These are phyloP conservation scores for Mercenaria mercenaria DNA, from an alignment of 1,140 invertebrate species.

Conservation along the genomic window DNA sequence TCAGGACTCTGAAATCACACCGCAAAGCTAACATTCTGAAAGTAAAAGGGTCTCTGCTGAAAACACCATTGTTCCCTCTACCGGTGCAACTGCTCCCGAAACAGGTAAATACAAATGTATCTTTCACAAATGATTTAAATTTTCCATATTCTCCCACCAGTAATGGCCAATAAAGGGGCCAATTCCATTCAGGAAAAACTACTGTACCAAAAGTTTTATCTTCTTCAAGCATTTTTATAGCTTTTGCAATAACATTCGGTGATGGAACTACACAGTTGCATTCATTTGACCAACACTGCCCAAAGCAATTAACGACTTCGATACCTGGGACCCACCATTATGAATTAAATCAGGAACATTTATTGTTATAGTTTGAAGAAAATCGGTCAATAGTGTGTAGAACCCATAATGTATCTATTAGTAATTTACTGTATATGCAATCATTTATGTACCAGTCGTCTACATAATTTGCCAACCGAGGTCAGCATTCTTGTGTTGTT, in stretches of 20 bases:
- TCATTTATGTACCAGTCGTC: conserved; percentile 41
- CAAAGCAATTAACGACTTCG: neutral
- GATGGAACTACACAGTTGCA: no score
- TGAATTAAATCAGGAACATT: no score
- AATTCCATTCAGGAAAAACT: neutral
- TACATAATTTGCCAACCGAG: neutral
- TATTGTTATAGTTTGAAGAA: no score
- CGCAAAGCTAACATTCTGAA: neutral
- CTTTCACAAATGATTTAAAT: neutral
- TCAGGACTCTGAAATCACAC: neutral
- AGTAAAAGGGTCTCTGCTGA: neutral
- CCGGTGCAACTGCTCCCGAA: neutral
- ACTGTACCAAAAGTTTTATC: neutral
- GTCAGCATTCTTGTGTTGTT: no score
- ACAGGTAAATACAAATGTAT: neutral
- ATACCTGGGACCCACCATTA: no score
- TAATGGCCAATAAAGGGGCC: neutral
- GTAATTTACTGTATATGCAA: neutral
- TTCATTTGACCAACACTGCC: neutral
- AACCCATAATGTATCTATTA: conserved; percentile 39
- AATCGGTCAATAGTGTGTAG: conserved; percentile 54
- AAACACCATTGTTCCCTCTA: neutral
- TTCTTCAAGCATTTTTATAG: neutral
- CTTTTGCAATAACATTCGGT: neutral
- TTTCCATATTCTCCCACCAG: no score